Evolutionary conservation across 1,140 invertebrate genomes (phyloP).

Genomic region (Hylaeus volcanicus): DNA sequence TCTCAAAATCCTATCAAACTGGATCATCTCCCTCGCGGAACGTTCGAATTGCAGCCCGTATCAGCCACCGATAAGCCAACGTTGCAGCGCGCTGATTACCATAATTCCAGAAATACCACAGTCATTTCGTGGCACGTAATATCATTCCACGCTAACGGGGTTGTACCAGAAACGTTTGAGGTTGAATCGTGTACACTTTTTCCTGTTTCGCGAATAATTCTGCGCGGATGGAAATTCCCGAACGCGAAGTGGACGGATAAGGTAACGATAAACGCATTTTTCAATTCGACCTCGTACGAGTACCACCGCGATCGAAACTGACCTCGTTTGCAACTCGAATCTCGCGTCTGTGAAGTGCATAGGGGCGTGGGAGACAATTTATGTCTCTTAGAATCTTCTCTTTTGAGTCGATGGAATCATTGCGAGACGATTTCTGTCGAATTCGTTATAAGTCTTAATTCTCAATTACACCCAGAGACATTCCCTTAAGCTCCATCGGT

Average conservation of each 20-base stretch:
- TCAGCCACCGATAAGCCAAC: constrained; percentile 57
- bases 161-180: background rate
- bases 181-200: background rate
- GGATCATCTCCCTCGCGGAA: constrained; percentile 43
- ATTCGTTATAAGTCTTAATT: no score
- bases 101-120: constrained; percentile 60
- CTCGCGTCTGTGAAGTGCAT: no score
- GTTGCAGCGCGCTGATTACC: constrained; percentile 52
- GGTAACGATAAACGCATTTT: background rate
- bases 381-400: no score
- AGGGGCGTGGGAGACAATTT: no score
- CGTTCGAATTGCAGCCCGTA: constrained; percentile 53
- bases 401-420: no score
- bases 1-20: constrained; percentile 46
- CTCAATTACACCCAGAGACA: no score
- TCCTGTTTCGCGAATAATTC: background rate
- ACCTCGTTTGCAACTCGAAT: no score
- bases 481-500: no score
- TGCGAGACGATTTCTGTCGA: no score
- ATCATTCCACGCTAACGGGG: constrained; percentile 11
- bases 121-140: constrained; percentile 45
- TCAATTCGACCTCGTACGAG: background rate
- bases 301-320: no score
- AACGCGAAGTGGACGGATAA: background rate
- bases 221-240: background rate